Base-by-base conservation (phyloP, 2,113 vertebrate genomes). In the Phyllostomus hastatus region DNA sequence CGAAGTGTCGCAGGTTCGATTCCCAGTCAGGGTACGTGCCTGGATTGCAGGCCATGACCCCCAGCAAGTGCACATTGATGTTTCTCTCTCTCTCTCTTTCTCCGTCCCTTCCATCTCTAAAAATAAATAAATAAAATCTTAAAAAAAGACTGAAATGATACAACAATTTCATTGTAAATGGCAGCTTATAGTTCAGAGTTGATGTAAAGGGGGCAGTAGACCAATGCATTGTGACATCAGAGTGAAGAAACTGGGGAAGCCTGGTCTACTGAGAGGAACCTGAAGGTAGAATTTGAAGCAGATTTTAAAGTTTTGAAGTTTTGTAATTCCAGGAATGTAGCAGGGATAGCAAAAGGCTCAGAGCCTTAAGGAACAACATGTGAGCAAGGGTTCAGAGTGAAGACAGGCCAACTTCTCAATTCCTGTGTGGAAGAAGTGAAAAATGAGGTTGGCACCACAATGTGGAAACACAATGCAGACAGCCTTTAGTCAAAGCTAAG, bases 151-250 rank as follows among this genome's bases (percentile, higher is more conserved):
- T 33, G n/a, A 50, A 7, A 26, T 1, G 35, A 73, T 2, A 22
- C 22, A 54, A 54, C 12, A 64, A 7, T 2, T 1, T 94, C n/a
- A 80, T 0, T 17, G 59, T 38, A 28, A 38, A 80, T 43, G 31
- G 7, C 50, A 90, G n/a, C 17, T 76, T 33, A 4, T 11, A 64
- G 20, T 78, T 87, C 19, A 31, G 28, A n/a, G 38, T 6, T 10
- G 14, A 15, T 4, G 0, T 35, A 7, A n/a, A 4, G 12, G 11
- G 69, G 38, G 1, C 4, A 4, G 24, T 7, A 10, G 26, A 10
- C 2, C 20, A 17, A 0, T 41, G 35, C 24, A 8, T 1, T 1
- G 66, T 43, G 22, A 8, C 0, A 0, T 80, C 16, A 48, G 54
- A 5, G 7, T 16, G 9, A 22, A 28, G 38, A 28, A 41, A 28